Base-by-base conservation (phyloP, 2,888 invertebrate genomes). In the Cloeon dipterum region DNA sequence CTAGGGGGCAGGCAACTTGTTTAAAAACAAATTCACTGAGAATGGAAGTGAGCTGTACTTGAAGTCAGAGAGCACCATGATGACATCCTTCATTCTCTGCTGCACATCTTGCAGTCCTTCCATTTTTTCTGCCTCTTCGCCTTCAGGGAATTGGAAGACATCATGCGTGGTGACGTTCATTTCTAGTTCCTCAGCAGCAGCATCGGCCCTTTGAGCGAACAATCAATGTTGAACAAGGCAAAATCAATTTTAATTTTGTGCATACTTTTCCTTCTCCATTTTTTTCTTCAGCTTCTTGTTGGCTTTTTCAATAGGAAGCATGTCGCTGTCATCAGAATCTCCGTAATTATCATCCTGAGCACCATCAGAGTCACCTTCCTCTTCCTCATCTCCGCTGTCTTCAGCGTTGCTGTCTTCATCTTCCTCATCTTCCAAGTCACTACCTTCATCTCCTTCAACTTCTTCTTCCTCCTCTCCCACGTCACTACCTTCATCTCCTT, bases 281-380 rank as follows among this genome's bases (percentile, higher is more conserved):
- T 75, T 74, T 51, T 71, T 74, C 49, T 73, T 74, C 3, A 89
- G 59, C 52, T 74, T 76, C 43, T 72, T 72, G 41, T 78, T 77
- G 39, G 74, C 70, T 51, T 74, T 83, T 59, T 91, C 89, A 51
- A 91, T 79, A 0, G 89, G 88, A 36, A 89, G 54, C 55, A 78
- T 59, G 49, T 81, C 74, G 41, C 71, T 69, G 41, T 59, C 63
- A 39, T 53, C 52, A 5, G 52, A 52, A 0, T 51, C 52, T 7
- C 50, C 51, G 19, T 49, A 46, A 20, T 49, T 46, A 17, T 49
- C 52, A 29, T 47, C 46, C 2, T 51, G 51, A 4, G 51, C 52
- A 10, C 51, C 50, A 37, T 50, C 49, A 32, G 51, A 51, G 16
- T 48, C 50, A 44, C 61, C 59, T 13, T 49, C 54, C 26, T 53